Conservation (phyloP, 53 echinoderm and acorn worm genomes). For the Henricia sp. region DNA sequence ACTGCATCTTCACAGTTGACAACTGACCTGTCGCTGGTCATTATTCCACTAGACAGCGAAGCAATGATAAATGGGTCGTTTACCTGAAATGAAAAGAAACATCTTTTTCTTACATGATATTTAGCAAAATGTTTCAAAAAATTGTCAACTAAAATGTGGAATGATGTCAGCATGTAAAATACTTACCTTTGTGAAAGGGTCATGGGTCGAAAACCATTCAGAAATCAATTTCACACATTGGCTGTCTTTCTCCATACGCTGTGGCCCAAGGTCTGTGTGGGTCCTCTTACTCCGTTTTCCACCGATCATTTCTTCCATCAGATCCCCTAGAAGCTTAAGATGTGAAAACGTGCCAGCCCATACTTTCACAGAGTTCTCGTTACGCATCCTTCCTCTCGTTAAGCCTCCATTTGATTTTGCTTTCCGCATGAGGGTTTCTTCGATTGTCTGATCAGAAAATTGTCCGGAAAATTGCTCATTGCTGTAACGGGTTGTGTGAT, state of each 20-base stretch:
- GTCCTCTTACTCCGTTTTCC: conserved; percentile 67
- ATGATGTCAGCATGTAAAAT: neutral
- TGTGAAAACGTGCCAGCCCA: conserved; percentile 78
- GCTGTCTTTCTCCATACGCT: conserved; percentile 61
- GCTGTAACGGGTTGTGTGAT: conserved; percentile 70
- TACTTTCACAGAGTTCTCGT: conserved; percentile 69
- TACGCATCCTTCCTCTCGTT: conserved; percentile 54
- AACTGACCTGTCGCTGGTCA: conserved; percentile 50
- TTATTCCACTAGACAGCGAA: conserved; percentile 66
- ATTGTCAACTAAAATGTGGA: neutral
- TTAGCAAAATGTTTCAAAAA: conserved; percentile 12
- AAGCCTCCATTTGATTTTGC: conserved; percentile 73
- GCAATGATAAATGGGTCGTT: conserved; percentile 58
- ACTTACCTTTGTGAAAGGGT: conserved; percentile 65
- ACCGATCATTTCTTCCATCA: conserved; percentile 71
- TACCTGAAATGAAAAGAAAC: conserved; percentile 58
- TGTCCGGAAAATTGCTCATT: conserved; percentile 65
- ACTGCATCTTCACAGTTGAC: conserved; percentile 71
- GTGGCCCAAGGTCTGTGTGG: conserved; percentile 67
- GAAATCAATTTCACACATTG: conserved; percentile 59
- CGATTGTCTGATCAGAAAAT: conserved; percentile 67
- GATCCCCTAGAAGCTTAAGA: conserved; percentile 70
- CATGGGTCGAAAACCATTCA: conserved; percentile 62
- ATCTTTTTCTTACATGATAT: neutral
- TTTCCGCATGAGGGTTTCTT: conserved; percentile 69